Conservation (phyloP, 2,797 vertebrate species). For the Xyrichtys novacula region DNA sequence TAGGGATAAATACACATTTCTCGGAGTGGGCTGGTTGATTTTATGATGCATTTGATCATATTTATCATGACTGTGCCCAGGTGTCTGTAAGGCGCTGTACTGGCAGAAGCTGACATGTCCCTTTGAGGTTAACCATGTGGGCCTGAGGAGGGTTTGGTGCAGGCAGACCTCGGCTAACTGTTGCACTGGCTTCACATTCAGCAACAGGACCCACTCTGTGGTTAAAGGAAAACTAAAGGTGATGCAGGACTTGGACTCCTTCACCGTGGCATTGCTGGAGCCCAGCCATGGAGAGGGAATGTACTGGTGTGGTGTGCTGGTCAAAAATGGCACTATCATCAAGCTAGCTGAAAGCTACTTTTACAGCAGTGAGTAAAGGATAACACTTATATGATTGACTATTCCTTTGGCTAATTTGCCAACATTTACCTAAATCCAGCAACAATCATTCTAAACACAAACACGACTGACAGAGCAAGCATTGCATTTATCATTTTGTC, state of each 20-base stretch:
- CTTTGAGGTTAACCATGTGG: conserved; percentile 13
- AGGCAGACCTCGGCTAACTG: conserved; percentile 55
- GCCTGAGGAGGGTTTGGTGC: conserved; percentile 67
- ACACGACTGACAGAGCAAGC: too few relatives aligned
- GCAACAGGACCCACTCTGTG: accelerated
- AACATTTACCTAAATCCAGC: too few relatives aligned
- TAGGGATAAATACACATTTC: too few relatives aligned
- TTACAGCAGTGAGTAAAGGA: conserved; percentile 46
- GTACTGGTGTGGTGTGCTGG: conserved; percentile 75
- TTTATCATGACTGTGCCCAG: conserved; percentile 33
- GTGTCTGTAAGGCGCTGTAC: conserved; percentile 14
- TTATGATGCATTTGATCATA: not conserved
- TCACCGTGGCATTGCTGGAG: conserved; percentile 47
- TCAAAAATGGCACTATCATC: conserved; percentile 43
- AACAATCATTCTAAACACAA: too few relatives aligned
- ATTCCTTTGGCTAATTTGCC: too few relatives aligned
- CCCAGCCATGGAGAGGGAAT: conserved; percentile 50
- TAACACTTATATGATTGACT: too few relatives aligned
- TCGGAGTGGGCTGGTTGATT: too few relatives aligned
- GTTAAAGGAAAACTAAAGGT: conserved; percentile 50
- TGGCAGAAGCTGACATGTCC: conserved; percentile 58
- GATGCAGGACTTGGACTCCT: conserved; percentile 35
- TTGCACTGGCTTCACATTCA: conserved; percentile 65
- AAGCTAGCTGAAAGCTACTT: conserved; percentile 72
- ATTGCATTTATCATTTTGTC: too few relatives aligned